A percentile compares a stretch with the other conserved stretches of the same genome.
These are phyloP conservation scores for Pseudomyrmex pallidus DNA, from an alignment of 1,140 invertebrate genomes.

Conservation along the genomic window DNA sequence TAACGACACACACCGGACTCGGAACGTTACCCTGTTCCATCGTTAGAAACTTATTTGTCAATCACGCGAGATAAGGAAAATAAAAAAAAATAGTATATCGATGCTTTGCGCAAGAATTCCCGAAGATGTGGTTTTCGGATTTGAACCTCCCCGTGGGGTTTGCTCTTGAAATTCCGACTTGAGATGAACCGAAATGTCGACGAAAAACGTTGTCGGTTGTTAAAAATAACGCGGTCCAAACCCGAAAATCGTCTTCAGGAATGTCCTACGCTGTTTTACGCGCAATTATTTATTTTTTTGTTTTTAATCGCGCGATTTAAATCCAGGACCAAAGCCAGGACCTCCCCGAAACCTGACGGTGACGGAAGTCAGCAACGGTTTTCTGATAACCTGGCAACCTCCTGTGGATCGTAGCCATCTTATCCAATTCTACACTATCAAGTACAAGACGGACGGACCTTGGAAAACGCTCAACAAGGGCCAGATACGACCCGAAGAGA, in stretches of 20 bases:
- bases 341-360: constrained; percentile 95
- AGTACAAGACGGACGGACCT: constrained; percentile 94
- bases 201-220: not conserved
- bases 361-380: constrained; percentile 93
- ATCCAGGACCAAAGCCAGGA: constrained; percentile 93
- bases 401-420: constrained; percentile 92
- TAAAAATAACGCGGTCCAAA: not conserved
- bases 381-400: constrained; percentile 94
- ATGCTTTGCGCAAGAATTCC: too few species aligned
- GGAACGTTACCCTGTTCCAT: not conserved
- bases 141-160: too few species aligned
- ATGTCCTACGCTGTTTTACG: too few species aligned
- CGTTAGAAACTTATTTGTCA: not conserved
- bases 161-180: too few species aligned
- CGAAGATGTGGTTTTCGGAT: too few species aligned
- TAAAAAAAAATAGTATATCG: too few species aligned
- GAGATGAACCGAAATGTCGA: too few species aligned
- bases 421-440: constrained; percentile 96
- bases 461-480: constrained; percentile 95
- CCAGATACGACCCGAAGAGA: constrained; percentile 94
- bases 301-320: constrained; percentile 23
- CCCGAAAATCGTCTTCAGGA: too few species aligned
- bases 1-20: not conserved
- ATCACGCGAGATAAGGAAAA: not conserved
- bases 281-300: not conserved